Evolutionary conservation across 2,888 invertebrate genomes (phyloP).

Genomic region (Chromoteleia sp.): DNA sequence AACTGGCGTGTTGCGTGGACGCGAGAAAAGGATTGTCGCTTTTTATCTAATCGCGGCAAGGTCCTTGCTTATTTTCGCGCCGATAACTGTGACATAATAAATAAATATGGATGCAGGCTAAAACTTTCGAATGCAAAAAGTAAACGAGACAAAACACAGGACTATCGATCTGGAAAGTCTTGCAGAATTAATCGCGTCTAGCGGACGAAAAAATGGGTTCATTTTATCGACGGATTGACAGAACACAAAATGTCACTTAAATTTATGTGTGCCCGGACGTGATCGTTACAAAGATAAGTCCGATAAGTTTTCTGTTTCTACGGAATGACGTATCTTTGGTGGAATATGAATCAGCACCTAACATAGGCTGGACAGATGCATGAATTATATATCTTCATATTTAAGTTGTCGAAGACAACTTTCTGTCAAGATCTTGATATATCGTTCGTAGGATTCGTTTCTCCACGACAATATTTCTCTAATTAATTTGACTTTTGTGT

Average conservation of each 20-base stretch:
- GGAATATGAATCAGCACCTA: constrained; percentile 60
- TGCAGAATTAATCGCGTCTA: constrained; percentile 48
- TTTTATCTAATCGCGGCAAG: constrained; percentile 45
- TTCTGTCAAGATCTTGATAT: constrained; percentile 56
- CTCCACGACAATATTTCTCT: constrained; percentile 43
- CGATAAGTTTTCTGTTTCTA: constrained; percentile 65
- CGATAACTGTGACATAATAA: constrained; percentile 42
- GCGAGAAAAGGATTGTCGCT: constrained; percentile 24
- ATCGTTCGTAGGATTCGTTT: constrained; percentile 42
- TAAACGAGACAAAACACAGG: constrained; percentile 30
- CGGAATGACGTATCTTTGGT: constrained; percentile 54
- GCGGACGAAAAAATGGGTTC: constrained; percentile 48
- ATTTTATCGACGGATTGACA: constrained; percentile 65
- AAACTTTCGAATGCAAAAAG: constrained; percentile 42
- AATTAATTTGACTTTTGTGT: constrained; percentile 58
- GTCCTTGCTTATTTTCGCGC: constrained; percentile 38
- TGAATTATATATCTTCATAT: constrained; percentile 62
- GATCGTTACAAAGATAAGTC: constrained; percentile 47
- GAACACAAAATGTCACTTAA: constrained; percentile 64
- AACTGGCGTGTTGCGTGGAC: constrained; percentile 12
- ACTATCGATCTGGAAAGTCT: constrained; percentile 52
- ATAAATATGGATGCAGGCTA: constrained; percentile 40
- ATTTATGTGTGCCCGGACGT: constrained; percentile 56
- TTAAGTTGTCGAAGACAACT: constrained; percentile 52
- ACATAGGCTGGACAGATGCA: constrained; percentile 59